Percentiles rank a stretch among this genome's conserved stretches.
phyloP scores from a whole-genome alignment of 37 sponge, comb jelly and placozoan species.

The Tethya wilhelma region DNA sequence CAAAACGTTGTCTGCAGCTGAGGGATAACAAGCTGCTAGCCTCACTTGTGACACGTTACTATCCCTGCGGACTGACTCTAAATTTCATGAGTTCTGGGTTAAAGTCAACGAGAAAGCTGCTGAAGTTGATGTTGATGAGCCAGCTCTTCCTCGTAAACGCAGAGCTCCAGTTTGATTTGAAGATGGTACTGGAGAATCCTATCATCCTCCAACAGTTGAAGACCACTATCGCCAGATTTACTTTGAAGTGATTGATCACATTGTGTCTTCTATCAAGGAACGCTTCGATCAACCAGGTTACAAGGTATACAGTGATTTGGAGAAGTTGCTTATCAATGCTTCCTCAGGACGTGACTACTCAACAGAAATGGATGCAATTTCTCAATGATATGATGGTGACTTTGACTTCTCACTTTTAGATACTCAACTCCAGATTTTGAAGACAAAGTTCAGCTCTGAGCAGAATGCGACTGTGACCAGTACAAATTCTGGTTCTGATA shows the following conservation, averaged over 20 bases:
- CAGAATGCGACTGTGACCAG: too few relatives aligned
- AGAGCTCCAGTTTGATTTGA: constrained; percentile 35
- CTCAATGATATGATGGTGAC: not conserved
- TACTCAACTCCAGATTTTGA: not conserved
- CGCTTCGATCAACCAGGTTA: not conserved
- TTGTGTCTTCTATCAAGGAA: not conserved
- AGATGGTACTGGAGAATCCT: constrained; percentile 13
- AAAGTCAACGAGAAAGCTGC: not conserved
- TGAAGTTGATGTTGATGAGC: constrained; percentile 11
- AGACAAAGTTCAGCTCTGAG: too few relatives aligned
- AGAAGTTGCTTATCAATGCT: not conserved
- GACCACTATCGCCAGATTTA: constrained; percentile 18
- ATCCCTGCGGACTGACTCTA: constrained; percentile 19
- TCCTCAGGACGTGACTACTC: constrained; percentile 4
- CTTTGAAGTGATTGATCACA: not conserved
- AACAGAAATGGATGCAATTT: constrained; percentile 27
- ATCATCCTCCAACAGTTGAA: constrained; percentile 22
- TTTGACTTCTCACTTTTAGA: not conserved
- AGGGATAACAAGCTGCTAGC: constrained; percentile 28
- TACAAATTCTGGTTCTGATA: not conserved
- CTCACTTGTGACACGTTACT: constrained; percentile 14
- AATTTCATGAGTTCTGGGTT: constrained; percentile 17
- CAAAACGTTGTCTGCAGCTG: constrained; percentile 34
- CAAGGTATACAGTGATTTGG: not conserved
- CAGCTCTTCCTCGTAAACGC: constrained; percentile 38